A percentile compares a stretch with the other conserved stretches of the same genome.
These are phyloP conservation scores for Antheraea assamensis DNA, from an alignment of 2,888 invertebrate species.

Conservation along the genomic window DNA sequence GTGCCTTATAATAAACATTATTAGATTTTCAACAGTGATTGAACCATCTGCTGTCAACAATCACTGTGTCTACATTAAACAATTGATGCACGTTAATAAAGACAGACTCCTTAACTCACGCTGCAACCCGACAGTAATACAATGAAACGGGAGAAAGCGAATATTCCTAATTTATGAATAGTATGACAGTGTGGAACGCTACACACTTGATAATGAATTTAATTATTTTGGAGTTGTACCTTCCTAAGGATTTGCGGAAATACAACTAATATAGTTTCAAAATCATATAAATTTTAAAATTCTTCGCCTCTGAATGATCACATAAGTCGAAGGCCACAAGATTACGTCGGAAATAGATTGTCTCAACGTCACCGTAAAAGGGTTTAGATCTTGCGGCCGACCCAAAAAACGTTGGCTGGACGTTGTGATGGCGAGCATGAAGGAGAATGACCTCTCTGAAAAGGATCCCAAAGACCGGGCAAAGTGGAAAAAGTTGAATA, in stretches of 20 bases:
- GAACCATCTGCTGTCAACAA: not conserved
- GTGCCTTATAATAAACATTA: not conserved
- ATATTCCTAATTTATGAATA: not conserved
- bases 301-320: too few relatives aligned
- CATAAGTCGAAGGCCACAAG: too few relatives aligned
- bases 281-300: too few relatives aligned
- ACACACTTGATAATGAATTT: not conserved
- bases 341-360: too few relatives aligned
- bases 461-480: too few relatives aligned
- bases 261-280: not conserved
- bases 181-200: constrained; percentile 4
- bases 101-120: not conserved
- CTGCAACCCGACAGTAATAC: not conserved
- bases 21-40: not conserved
- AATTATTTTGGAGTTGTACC: not conserved
- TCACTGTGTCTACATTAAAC: not conserved
- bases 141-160: not conserved
- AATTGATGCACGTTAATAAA: not conserved
- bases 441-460: too few relatives aligned
- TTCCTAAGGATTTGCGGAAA: not conserved
- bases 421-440: too few relatives aligned
- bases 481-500: too few relatives aligned
- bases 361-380: too few relatives aligned
- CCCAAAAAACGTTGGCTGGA: too few relatives aligned
- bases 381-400: too few relatives aligned